These are phyloP conservation scores for Ailurus styani DNA, from an alignment of 2,113 vertebrate species.

Conservation along the genomic window DNA sequence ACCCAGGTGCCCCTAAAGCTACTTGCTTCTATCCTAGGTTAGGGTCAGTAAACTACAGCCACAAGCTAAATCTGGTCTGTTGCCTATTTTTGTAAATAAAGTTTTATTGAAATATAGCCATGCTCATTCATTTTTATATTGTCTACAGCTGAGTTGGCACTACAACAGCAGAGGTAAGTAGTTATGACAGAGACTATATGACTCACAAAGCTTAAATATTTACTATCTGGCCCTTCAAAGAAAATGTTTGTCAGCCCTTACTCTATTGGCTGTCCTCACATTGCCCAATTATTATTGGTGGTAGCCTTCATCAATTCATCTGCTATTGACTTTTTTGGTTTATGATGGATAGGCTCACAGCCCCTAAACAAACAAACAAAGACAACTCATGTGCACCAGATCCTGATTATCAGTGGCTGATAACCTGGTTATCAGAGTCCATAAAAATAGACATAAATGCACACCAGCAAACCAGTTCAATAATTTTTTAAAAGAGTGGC, in stretches of 20 bases:
- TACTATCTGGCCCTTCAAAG: neutral
- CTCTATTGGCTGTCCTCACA: neutral
- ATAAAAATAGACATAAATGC: conserved; percentile 2
- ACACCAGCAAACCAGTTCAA: neutral
- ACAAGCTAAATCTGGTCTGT: neutral
- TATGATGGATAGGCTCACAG: neutral
- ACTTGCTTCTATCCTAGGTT: neutral
- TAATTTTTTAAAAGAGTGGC: neutral
- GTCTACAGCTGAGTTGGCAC: neutral
- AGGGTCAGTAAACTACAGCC: neutral
- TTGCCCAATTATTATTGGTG: neutral
- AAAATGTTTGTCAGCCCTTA: neutral
- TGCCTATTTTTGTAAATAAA: neutral
- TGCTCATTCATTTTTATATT: neutral
- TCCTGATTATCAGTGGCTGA: neutral
- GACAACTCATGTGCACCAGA: neutral
- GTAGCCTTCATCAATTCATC: neutral
- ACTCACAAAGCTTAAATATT: neutral
- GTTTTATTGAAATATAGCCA: neutral
- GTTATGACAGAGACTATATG: neutral
- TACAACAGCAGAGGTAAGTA: neutral
- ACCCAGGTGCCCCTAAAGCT: neutral
- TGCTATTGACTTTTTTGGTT: neutral
- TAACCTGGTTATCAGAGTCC: too few relatives aligned
- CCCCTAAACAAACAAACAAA: neutral